A percentile compares a stretch with the other conserved stretches of the same genome.
These are phyloP conservation scores for Amblyjoppa proteus DNA, from an alignment of 2,888 invertebrate species.

Conservation along the genomic window DNA sequence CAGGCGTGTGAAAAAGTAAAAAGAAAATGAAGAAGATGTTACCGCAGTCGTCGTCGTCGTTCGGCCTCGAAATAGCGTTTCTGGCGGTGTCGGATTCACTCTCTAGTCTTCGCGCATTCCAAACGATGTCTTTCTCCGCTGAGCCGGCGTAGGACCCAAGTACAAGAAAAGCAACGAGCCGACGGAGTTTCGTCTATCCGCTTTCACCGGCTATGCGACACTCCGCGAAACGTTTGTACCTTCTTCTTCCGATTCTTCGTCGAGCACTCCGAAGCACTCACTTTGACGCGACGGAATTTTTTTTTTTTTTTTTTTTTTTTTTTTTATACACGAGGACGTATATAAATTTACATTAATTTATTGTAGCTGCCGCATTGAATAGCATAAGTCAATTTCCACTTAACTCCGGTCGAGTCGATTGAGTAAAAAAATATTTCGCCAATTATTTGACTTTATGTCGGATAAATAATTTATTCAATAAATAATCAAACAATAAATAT, in stretches of 20 bases:
- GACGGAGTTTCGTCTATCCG: slow-evolving; percentile 54
- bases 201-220: slow-evolving; percentile 45
- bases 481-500: slow-evolving; percentile 55
- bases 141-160: slow-evolving; percentile 55
- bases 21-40: no score
- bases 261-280: slow-evolving; percentile 56
- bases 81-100: slow-evolving; percentile 69
- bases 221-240: slow-evolving; percentile 29
- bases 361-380: neutral
- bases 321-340: neutral
- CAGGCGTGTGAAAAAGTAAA: slow-evolving; percentile 38
- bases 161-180: slow-evolving; percentile 45
- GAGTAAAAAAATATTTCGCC: slow-evolving; percentile 53
- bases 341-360: slow-evolving; percentile 7
- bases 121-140: slow-evolving; percentile 55
- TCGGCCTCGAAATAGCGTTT: slow-evolving; percentile 79
- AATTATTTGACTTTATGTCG: slow-evolving; percentile 7
- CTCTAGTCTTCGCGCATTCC: slow-evolving; percentile 66
- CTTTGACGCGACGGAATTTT: slow-evolving; percentile 25
- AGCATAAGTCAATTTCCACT: slow-evolving; percentile 39
- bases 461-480: slow-evolving; percentile 40
- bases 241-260: slow-evolving; percentile 25
- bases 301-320: slow-evolving; percentile 23
- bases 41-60: slow-evolving; percentile 64
- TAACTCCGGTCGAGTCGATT: slow-evolving; percentile 7